A percentile compares a stretch with the other conserved stretches of the same genome.
Conservation (phyloP, 35 echinoderm and acorn worm genomes). For the Holothuria glaberrima region DNA sequence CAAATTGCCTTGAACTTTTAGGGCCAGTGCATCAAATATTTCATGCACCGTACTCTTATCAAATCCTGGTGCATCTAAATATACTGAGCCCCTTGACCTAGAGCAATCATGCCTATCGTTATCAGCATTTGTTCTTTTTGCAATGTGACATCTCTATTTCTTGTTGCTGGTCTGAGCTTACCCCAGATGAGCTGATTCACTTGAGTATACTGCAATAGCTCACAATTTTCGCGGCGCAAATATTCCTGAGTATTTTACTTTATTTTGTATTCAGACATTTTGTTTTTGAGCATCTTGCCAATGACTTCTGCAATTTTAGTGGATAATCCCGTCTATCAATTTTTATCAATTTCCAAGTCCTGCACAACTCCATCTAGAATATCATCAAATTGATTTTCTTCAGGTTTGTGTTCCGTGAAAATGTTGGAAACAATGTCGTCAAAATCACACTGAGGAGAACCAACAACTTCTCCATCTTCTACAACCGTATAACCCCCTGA, state of each 20-base stretch:
- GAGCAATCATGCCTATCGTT: conserved; percentile 46
- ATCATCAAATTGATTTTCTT: conserved; percentile 43
- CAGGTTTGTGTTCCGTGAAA: conserved; percentile 20
- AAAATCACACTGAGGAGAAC: conserved; percentile 30
- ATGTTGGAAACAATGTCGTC: conserved; percentile 15
- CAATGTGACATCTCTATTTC: conserved; percentile 22
- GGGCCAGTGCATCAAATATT: conserved; percentile 38
- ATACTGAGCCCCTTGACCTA: conserved; percentile 22
- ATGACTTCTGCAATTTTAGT: conserved; percentile 46
- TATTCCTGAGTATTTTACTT: conserved; percentile 30
- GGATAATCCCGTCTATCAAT: background rate
- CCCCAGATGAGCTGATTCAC: conserved; percentile 47
- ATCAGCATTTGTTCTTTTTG: background rate
- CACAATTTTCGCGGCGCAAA: conserved; percentile 23
- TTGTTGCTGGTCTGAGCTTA: conserved; percentile 3
- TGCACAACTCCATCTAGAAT: conserved; percentile 28
- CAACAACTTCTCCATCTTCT: conserved; percentile 17
- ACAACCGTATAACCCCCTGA: background rate
- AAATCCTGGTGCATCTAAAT: conserved; percentile 8
- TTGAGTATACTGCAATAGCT: background rate
- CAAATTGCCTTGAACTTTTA: conserved; percentile 26
- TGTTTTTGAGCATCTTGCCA: conserved; percentile 35
- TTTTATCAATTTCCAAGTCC: conserved; percentile 11
- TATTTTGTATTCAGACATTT: conserved; percentile 30
- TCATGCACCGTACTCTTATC: conserved; percentile 24